Base-by-base conservation (phyloP, 2,797 vertebrate genomes). In the Phataginus tetradactyla region DNA sequence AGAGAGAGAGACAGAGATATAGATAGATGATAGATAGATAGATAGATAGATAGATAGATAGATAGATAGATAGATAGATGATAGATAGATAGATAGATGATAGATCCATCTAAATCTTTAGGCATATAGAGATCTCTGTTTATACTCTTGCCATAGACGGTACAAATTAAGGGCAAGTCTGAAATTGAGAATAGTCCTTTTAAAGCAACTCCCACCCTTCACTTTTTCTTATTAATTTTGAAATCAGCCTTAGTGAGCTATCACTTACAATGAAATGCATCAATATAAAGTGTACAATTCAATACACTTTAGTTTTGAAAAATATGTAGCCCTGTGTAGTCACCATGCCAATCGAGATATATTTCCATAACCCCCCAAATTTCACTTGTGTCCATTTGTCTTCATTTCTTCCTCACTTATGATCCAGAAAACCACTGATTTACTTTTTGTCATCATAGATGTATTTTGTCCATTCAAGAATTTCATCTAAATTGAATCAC, bases 401-500 rank as follows among this genome's bases (percentile, higher is more conserved):
- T 37, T 64, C 55, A 64, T 6, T 25, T 80, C 29, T 32, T 39
- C 45, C 57, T 74, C 37, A 34, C 4, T 29, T 21, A 55, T 13
- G 5, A 57, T 42, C 34, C 66, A 64, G 77, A 64, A 81, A 88
- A 55, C 42, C 23, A 3, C 29, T 37, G 68, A 74, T 66, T 21
- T 88, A 37, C 18, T 77, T 78, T 77, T 21, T 88, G 17, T 74
- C 66, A 34, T 29, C 81, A 18, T 55, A 25, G 34, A 74, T 45
- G 37, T 55, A 25, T 66, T 78, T 55, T 81, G 8, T 37, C 57
- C 81, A 5, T 57, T 88, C 8, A 64, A 93, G 45, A 74, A 64
- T 64, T 80, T 81, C 61, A 32, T 71, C 63, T 94, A 89, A 39
- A 51, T 81, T 55, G 77, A 93, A 81, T 80, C 66, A 45, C 57